Base-by-base conservation (phyloP, 1,140 invertebrate species). In the Aradophagus sp. region DNA sequence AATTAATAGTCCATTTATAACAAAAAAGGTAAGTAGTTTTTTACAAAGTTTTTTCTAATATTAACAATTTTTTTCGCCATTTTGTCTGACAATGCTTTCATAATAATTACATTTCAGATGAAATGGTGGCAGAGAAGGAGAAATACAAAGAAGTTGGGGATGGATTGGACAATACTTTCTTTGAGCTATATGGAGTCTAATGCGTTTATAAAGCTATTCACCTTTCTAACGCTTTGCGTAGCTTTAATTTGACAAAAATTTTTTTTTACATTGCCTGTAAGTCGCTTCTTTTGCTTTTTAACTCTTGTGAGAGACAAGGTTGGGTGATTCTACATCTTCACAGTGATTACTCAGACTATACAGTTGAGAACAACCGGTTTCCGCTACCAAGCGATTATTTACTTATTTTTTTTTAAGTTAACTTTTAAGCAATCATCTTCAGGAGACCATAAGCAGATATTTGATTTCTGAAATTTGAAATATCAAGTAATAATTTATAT, bases 121-220 rank as follows among this genome's bases (percentile, higher is more conserved):
- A 99, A 87, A 91, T 99, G 87, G 95, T 99, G 80, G 92, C 92
- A 81, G 97, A 99, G 87, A 99, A 99, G 91, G 97, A 99, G 89
- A 97, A 97, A 86, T 99, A 98, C 94, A 99, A 99, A 90, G 92
- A 95, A 85, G 98, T 99, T 88, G 97, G 96, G 85, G 97, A 99
- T 89, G 97, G 99, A 87, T 90, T 99, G 90, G 97, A 99, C 88
- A 93, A 92, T 81, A 97, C 97, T 76, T 99, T 99, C 90, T 92
- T 95, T 83, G 97, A 99, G 87, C 92, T 99, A 86, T 97, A 97
- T 87, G 92, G 91, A 82, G 91, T 91, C 79, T 93, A 92, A 88
- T 79, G 44, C 63, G 63, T 67, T 73, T 32, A 32, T 76, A 77
- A 62, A 6, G 27, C 27, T 29, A 10, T 2, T 29, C 11, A 29